phyloP scores from a whole-genome alignment of 2,113 vertebrate species.

The Gopherus flavomarginatus region DNA sequence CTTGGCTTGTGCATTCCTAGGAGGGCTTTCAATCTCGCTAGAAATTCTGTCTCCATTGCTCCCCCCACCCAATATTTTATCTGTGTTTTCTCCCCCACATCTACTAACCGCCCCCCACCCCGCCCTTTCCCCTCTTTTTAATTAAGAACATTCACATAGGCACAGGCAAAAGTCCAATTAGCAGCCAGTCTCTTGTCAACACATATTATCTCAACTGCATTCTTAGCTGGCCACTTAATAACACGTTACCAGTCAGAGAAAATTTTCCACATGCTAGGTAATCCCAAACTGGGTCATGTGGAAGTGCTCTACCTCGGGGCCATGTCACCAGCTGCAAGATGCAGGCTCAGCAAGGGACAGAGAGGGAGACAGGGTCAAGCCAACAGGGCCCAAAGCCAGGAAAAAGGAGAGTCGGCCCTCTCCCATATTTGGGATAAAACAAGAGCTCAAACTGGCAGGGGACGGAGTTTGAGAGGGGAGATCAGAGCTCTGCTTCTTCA shows the following conservation, averaged over 20 bases:
- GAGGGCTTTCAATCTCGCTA: not conserved
- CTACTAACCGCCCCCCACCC: not conserved
- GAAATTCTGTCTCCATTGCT: not conserved
- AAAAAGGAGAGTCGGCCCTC: not conserved
- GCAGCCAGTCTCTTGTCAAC: conserved; percentile 65
- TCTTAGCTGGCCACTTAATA: conserved; percentile 23
- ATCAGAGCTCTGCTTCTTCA: not conserved
- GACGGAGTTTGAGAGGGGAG: not conserved
- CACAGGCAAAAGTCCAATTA: not conserved
- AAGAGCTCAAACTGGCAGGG: not conserved
- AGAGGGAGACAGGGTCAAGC: no score
- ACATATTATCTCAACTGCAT: conserved; percentile 52
- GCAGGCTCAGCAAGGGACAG: no score
- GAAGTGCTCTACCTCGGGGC: not conserved
- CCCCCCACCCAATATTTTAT: not conserved
- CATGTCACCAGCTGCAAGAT: not conserved
- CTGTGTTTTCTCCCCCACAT: not conserved
- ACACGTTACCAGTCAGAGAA: not conserved
- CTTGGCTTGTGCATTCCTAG: not conserved
- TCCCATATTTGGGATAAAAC: not conserved
- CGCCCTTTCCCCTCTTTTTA: not conserved
- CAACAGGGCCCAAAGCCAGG: not conserved
- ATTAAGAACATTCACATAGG: conserved; percentile 9
- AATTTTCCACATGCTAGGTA: conserved; percentile 42
- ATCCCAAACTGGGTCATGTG: not conserved